A percentile compares a stretch with the other conserved stretches of the same genome.
These are phyloP conservation scores for Melierax canorus DNA, from an alignment of 2,113 vertebrate species.

Conservation along the genomic window DNA sequence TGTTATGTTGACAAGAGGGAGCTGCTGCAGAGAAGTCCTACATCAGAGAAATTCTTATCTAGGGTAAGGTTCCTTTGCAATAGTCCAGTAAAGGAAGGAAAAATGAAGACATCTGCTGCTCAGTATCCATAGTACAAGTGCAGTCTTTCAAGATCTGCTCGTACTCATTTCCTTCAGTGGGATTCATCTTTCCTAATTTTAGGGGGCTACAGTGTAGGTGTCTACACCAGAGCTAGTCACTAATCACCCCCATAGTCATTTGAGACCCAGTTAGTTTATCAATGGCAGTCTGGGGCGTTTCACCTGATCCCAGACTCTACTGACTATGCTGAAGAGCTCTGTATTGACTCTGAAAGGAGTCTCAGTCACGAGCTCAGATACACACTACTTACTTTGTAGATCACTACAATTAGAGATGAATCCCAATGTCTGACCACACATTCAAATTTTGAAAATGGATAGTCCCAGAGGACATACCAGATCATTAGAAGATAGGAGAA, in stretches of 20 bases:
- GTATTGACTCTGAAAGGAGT: neutral
- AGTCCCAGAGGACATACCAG: neutral
- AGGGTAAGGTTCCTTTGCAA: neutral
- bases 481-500: neutral
- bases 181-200: neutral
- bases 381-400: neutral
- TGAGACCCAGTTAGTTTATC: neutral
- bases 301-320: neutral
- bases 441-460: neutral
- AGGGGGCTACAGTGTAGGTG: neutral
- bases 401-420: neutral
- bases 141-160: neutral
- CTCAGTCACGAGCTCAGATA: neutral
- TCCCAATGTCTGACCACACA: neutral
- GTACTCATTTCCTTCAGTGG: neutral
- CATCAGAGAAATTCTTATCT: neutral
- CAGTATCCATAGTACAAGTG: neutral
- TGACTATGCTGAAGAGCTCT: neutral
- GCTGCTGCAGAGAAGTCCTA: neutral
- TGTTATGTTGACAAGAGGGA: neutral
- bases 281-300: neutral
- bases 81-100: neutral
- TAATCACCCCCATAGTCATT: neutral
- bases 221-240: neutral
- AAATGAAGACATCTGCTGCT: neutral